These are phyloP conservation scores for Philopedon plagiatum DNA, from an alignment of 2,888 invertebrate species.

Conservation along the genomic window DNA sequence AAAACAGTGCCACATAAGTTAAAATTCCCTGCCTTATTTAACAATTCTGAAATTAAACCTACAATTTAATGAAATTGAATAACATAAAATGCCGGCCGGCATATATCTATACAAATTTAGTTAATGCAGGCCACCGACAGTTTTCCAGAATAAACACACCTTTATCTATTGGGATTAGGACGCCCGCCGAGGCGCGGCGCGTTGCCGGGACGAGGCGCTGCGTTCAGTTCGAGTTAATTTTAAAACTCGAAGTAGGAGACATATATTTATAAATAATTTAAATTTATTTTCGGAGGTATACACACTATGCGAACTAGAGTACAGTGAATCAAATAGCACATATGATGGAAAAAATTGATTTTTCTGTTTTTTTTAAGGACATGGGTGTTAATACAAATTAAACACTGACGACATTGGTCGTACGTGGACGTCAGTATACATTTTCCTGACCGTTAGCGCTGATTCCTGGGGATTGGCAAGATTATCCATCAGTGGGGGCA, in stretches of 20 bases:
- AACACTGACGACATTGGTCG: not conserved
- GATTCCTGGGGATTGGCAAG: too few species aligned
- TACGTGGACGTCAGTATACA: too few species aligned
- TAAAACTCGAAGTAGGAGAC: conserved; percentile 56
- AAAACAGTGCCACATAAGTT: too few species aligned
- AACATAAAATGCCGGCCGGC: not conserved
- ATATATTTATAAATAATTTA: conserved; percentile 54
- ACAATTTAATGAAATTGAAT: too few species aligned
- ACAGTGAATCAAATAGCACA: conserved; percentile 9
- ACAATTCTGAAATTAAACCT: too few species aligned
- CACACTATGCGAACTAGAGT: not conserved
- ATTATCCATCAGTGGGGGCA: too few species aligned
- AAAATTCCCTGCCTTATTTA: too few species aligned
- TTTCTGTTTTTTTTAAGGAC: not conserved
- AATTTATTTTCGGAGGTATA: conserved; percentile 36
- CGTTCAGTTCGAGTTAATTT: conserved; percentile 51
- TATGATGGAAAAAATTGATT: not conserved
- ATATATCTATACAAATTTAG: conserved; percentile 1
- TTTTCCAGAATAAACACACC: conserved; percentile 25
- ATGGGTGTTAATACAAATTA: too few species aligned
- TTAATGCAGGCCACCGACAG: conserved; percentile 32
- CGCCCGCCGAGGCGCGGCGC: not conserved
- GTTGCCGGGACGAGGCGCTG: conserved; percentile 21
- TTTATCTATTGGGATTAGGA: not conserved
- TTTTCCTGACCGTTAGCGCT: too few species aligned